phyloP scores from a whole-genome alignment of 2,797 vertebrate species.

The Gymnothorax javanicus region DNA sequence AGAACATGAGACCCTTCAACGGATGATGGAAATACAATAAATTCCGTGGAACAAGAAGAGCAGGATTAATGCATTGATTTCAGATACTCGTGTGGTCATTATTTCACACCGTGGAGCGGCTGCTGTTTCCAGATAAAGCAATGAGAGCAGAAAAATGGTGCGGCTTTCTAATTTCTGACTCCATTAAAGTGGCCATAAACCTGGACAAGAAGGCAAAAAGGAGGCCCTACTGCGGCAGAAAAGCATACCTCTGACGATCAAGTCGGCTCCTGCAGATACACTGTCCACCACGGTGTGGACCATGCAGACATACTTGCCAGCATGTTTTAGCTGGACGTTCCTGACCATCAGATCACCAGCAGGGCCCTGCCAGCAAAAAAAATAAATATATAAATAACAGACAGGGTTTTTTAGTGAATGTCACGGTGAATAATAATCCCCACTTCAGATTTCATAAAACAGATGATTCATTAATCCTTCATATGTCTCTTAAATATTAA shows the following conservation, averaged over 20 bases:
- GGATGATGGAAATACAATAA: constrained; percentile 51
- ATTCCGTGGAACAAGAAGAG: constrained; percentile 42
- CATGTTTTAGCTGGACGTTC: constrained; percentile 85
- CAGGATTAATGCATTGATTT: constrained; percentile 56
- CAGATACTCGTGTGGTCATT: constrained; percentile 48
- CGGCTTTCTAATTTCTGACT: constrained; percentile 19
- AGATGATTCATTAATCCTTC: background rate
- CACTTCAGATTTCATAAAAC: background rate
- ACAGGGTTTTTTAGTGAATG: background rate
- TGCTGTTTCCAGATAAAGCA: constrained; percentile 27
- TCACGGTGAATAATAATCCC: background rate
- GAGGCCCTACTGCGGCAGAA: background rate
- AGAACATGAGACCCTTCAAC: constrained; percentile 46
- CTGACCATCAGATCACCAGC: constrained; percentile 88
- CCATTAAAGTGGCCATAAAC: constrained; percentile 13
- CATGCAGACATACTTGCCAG: constrained; percentile 83
- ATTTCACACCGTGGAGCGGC: constrained; percentile 35
- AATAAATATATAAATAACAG: constrained; percentile 39
- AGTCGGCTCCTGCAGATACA: constrained; percentile 76
- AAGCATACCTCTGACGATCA: constrained; percentile 83
- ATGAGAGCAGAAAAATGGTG: constrained; percentile 23
- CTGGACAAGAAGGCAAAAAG: background rate
- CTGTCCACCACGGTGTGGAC: constrained; percentile 82
- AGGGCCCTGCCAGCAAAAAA: constrained; percentile 72
- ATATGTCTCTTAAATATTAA: background rate